Percentiles rank a stretch among this genome's conserved stretches.
phyloP scores from a whole-genome alignment of 2,797 vertebrate genomes.

The Nothura maculosa region DNA sequence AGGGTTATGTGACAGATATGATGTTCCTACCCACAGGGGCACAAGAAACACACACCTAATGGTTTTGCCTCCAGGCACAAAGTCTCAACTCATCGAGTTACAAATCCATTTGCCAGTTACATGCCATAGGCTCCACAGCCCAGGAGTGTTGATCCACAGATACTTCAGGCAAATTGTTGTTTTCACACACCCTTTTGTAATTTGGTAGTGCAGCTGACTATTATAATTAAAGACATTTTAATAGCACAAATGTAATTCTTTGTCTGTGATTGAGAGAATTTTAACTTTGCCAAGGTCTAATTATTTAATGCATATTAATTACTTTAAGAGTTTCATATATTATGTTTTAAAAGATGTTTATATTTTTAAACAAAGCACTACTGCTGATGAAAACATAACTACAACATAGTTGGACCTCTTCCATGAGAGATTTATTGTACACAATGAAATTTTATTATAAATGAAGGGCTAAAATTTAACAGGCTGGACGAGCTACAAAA shows the following conservation, averaged over 20 bases:
- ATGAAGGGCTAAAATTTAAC: background rate
- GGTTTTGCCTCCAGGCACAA: constrained; percentile 42
- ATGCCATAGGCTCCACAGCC: background rate
- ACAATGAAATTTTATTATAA: background rate
- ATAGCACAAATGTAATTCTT: background rate
- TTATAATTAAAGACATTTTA: background rate
- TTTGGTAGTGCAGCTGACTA: background rate
- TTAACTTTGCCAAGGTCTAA: background rate
- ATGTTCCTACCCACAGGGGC: background rate
- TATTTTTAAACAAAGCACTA: background rate
- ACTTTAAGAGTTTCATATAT: background rate
- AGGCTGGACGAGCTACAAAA: background rate
- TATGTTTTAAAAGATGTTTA: background rate
- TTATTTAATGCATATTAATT: background rate
- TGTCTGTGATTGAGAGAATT: background rate
- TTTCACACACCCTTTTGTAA: background rate
- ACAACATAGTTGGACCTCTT: background rate
- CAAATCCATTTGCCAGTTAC: constrained; percentile 43
- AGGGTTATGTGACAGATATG: background rate
- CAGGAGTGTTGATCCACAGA: background rate
- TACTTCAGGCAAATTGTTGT: background rate
- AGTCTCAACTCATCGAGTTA: constrained; percentile 26
- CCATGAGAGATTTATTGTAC: background rate
- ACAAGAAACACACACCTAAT: background rate
- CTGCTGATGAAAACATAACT: background rate